Percentiles rank a stretch among this genome's conserved stretches.
These are phyloP conservation scores for Meriones psammophilus DNA, from an alignment of 2,797 vertebrate species.

Conservation along the genomic window DNA sequence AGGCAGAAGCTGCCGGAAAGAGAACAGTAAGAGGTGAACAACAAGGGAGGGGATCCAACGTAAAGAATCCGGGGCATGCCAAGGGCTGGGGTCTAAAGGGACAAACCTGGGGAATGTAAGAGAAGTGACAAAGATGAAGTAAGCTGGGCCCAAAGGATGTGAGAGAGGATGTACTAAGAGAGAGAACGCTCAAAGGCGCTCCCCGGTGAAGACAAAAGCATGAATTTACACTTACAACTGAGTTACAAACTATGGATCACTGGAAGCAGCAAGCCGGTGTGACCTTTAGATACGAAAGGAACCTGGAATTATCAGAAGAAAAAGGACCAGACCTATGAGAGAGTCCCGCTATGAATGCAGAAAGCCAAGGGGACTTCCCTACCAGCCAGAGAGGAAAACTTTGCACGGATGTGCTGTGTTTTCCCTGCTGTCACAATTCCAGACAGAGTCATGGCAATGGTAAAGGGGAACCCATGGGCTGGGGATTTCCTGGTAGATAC, in stretches of 20 bases:
- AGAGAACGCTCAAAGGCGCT: background rate
- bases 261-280: background rate
- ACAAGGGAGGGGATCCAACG: background rate
- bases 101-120: background rate
- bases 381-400: background rate
- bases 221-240: background rate
- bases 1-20: background rate
- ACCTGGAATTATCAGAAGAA: constrained; percentile 9
- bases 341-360: rapidly evolving
- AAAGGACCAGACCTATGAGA: background rate
- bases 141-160: background rate
- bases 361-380: background rate
- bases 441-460: background rate
- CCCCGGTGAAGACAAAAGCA: background rate
- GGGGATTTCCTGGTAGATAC: background rate
- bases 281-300: constrained; percentile 10
- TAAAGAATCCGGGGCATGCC: background rate
- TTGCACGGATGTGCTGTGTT: background rate
- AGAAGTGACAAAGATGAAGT: background rate
- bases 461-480: rapidly evolving
- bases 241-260: background rate
- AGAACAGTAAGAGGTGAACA: background rate
- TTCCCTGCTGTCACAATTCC: background rate
- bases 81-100: background rate
- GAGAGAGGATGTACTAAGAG: background rate